phyloP scores from a whole-genome alignment of 2,888 invertebrate species.

The Caenorhabditis sulstoni region DNA sequence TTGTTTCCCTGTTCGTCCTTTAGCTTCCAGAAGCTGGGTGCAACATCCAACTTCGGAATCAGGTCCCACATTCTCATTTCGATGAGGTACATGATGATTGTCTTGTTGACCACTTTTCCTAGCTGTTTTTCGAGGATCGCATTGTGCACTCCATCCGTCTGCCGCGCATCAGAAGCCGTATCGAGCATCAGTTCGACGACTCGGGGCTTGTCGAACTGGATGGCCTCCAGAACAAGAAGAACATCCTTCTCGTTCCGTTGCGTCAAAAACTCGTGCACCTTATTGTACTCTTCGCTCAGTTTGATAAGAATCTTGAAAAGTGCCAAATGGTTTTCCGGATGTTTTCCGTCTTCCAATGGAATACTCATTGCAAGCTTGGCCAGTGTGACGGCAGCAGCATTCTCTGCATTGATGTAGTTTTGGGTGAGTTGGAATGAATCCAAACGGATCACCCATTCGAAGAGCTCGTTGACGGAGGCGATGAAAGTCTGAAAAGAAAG shows the following conservation, averaged over 20 bases:
- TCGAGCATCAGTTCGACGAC: slow-evolving; percentile 46
- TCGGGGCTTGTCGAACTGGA: slow-evolving; percentile 20
- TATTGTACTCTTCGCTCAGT: slow-evolving; percentile 40
- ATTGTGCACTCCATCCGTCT: slow-evolving; percentile 58
- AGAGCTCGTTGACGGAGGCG: slow-evolving; percentile 46
- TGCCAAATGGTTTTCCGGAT: slow-evolving; percentile 44
- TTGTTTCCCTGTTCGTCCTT: slow-evolving; percentile 58
- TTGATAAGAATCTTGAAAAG: slow-evolving; percentile 53
- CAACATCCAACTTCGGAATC: slow-evolving; percentile 38
- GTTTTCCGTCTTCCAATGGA: slow-evolving; percentile 35
- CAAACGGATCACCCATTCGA: slow-evolving; percentile 52
- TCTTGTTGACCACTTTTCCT: slow-evolving; percentile 52
- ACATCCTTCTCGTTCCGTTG: slow-evolving; percentile 33
- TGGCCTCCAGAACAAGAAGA: slow-evolving; percentile 30
- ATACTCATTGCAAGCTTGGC: slow-evolving; percentile 46
- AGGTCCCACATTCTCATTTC: slow-evolving; percentile 58
- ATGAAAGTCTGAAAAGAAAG: slow-evolving; percentile 44
- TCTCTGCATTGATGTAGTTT: slow-evolving; percentile 23
- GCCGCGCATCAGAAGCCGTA: slow-evolving; percentile 23
- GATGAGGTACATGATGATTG: slow-evolving; percentile 55
- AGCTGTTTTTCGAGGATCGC: slow-evolving; percentile 37
- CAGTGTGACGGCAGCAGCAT: slow-evolving; percentile 22
- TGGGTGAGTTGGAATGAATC: slow-evolving; percentile 47
- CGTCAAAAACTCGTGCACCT: slow-evolving; percentile 34
- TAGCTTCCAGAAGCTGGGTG: slow-evolving; percentile 45